Conservation (phyloP, 2,888 invertebrate genomes). For the Boloria selene region DNA sequence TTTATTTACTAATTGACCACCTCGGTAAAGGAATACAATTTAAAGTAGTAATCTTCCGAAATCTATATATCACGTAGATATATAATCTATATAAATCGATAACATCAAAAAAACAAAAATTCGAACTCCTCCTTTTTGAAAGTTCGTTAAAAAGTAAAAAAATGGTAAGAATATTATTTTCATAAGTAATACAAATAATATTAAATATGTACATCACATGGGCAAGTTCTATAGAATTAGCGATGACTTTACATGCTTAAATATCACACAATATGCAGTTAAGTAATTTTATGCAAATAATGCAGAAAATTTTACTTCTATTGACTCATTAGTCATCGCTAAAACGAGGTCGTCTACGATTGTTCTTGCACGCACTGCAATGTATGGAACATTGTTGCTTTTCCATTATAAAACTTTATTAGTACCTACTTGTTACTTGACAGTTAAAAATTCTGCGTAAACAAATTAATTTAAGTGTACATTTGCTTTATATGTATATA, state of each 20-base stretch:
- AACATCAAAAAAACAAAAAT: no score
- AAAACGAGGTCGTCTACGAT: slow-evolving; percentile 32
- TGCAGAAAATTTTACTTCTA: slow-evolving; percentile 24
- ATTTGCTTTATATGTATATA: no score
- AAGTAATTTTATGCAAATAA: slow-evolving; percentile 29
- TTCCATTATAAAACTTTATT: slow-evolving; percentile 13
- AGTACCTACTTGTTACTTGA: neutral
- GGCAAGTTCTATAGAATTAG: neutral
- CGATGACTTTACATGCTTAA: slow-evolving; percentile 2
- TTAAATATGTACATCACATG: neutral
- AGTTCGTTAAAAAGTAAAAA: no score
- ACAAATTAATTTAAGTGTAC: no score
- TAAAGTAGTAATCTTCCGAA: no score
- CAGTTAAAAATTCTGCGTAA: neutral
- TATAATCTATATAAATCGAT: no score
- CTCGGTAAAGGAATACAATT: no score
- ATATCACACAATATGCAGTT: slow-evolving; percentile 8
- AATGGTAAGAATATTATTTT: neutral
- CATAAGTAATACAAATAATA: neutral
- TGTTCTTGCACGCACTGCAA: slow-evolving; percentile 21
- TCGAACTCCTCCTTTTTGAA: no score
- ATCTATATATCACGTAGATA: no score
- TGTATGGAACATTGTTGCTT: slow-evolving; percentile 9
- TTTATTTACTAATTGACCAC: no score
- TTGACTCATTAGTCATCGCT: slow-evolving; percentile 33